A percentile compares a stretch with the other conserved stretches of the same genome.
These are phyloP conservation scores for Digitonthophagus gazella DNA, from an alignment of 2,888 invertebrate species.

Conservation along the genomic window DNA sequence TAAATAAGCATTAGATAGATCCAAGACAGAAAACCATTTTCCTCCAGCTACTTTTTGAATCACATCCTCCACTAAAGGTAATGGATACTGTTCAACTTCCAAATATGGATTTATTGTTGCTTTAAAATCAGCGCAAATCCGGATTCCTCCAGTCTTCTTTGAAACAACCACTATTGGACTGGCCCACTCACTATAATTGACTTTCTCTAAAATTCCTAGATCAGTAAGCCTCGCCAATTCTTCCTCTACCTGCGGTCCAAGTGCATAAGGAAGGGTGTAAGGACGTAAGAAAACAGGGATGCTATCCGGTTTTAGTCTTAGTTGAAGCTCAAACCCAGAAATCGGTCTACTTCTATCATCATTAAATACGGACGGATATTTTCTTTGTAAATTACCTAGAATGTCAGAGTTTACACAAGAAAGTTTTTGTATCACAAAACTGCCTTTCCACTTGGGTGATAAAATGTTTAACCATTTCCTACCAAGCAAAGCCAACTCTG, in stretches of 20 bases:
- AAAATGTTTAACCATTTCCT: no score
- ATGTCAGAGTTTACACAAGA: no score
- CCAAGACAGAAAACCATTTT: background rate
- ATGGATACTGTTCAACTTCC: background rate
- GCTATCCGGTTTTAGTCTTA: background rate
- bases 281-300: background rate
- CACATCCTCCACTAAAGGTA: background rate
- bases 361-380: no score
- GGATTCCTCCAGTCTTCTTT: constrained; percentile 26
- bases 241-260: background rate
- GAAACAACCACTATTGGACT: constrained; percentile 30
- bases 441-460: no score
- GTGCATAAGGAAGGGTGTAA: background rate
- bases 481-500: no score
- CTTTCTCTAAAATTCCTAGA: constrained; percentile 14
- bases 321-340: no score
- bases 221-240: background rate
- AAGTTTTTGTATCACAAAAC: no score
- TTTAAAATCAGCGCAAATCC: constrained; percentile 34
- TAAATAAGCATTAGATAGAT: background rate
- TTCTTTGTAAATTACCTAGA: no score
- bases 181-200: constrained; percentile 26
- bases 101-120: constrained; percentile 20
- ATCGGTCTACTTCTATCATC: no score
- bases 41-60: background rate